Percentiles rank a stretch among this genome's conserved stretches.
Conservation (phyloP, 2,113 vertebrate genomes). For the Sceloporus undulatus region DNA sequence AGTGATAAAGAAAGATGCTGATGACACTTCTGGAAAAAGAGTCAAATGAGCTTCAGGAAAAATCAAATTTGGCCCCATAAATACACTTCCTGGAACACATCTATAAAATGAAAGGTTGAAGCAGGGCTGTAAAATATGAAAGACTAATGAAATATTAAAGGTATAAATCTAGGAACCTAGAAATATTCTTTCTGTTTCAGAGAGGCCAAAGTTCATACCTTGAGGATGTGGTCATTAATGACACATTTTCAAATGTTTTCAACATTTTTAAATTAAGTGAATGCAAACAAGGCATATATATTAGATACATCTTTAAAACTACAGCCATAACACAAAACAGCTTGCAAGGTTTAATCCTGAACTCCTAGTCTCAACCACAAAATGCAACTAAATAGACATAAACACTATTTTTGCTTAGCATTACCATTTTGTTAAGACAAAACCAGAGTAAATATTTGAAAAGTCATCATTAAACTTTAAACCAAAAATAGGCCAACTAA, state of each 20-base stretch:
- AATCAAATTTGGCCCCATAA: constrained; percentile 64
- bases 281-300: not conserved
- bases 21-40: constrained; percentile 43
- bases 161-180: constrained; percentile 41
- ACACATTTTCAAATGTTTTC: constrained; percentile 12
- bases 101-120: constrained; percentile 52
- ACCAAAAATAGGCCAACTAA: constrained; percentile 1
- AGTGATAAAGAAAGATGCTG: constrained; percentile 28
- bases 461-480: constrained; percentile 26
- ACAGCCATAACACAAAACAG: constrained; percentile 9
- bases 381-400: constrained; percentile 7
- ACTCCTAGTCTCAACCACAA: not conserved
- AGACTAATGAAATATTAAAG: constrained; percentile 55
- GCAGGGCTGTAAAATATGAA: constrained; percentile 52
- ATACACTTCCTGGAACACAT: constrained; percentile 58
- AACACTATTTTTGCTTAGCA: fast-evolving
- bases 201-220: constrained; percentile 45
- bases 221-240: constrained; percentile 40
- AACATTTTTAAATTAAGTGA: constrained; percentile 8
- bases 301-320: not conserved
- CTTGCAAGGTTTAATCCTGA: not conserved
- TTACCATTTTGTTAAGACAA: not conserved
- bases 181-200: constrained; percentile 41
- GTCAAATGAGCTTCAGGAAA: constrained; percentile 50
- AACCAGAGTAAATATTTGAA: constrained; percentile 24